Conservation (phyloP, 2,797 vertebrate species). For the Synaphobranchus kaupii region DNA sequence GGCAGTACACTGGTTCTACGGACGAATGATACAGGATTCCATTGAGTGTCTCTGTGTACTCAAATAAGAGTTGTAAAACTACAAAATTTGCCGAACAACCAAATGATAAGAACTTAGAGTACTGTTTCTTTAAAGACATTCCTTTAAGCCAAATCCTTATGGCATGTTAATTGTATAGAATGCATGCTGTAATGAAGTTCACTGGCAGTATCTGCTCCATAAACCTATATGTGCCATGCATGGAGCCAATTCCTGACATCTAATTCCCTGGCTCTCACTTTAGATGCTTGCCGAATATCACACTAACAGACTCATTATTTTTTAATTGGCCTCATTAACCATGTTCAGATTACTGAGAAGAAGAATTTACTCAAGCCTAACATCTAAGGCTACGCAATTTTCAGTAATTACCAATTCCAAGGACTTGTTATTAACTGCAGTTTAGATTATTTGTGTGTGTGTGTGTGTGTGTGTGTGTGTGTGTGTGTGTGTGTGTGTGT, state of each 20-base stretch:
- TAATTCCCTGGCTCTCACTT: neutral
- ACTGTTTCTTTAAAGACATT: neutral
- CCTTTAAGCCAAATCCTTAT: neutral
- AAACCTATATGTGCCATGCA: neutral
- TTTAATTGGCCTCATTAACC: slow-evolving; percentile 14
- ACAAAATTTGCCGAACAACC: neutral
- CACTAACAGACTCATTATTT: slow-evolving; percentile 3
- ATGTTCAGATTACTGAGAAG: slow-evolving; percentile 4
- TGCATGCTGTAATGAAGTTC: neutral
- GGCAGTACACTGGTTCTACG: neutral
- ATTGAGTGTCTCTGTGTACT: neutral
- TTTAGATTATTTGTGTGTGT: neutral
- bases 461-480: slow-evolving; percentile 12
- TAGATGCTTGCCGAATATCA: neutral
- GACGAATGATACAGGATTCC: neutral
- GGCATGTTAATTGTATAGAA: neutral
- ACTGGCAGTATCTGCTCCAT: neutral
- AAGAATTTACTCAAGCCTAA: slow-evolving; percentile 41
- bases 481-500: slow-evolving; percentile 11
- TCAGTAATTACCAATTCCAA: slow-evolving; percentile 39
- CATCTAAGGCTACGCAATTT: slow-evolving; percentile 41
- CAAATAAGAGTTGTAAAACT: neutral
- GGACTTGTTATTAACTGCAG: neutral
- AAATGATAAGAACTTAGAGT: neutral
- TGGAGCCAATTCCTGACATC: neutral